Evolutionary conservation across 2,888 invertebrate species (phyloP), one percentile per base, ranked within the genome.

Genomic region (Entomobrya multifasciata): DNA sequence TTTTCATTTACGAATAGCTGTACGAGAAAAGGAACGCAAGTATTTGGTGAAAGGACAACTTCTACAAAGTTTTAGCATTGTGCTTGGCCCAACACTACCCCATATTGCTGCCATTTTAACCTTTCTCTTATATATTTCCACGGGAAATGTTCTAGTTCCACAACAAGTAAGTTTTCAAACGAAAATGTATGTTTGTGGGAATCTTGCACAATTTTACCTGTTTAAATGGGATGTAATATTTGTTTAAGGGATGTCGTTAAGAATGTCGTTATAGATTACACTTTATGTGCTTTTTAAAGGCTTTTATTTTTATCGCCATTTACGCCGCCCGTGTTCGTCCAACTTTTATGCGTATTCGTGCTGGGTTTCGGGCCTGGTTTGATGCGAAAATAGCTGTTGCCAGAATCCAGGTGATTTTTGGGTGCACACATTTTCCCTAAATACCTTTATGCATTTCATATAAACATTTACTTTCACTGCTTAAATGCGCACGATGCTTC

Each of bases 61-160:
- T 89, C 93, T 94, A 0, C 94, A 94, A 91, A 94, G 94, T 91
- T 92, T 95, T 67, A 94, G 94, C 87, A 93, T 94, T 72, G 94
- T 95, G 0, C 92, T 94, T 83, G 93, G 94, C 15, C 94, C 94
- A n/a, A 93, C 94, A 44, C 93, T 95, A n/a, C 94, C 95, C 15
- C 93, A 94, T 17, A 92, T 95, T 62, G 93, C 94, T 0, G 93
- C 94, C n/a, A 94, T 95, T 87, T 92, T 94, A 62, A 94, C 94
- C 0, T 94, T 95, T 91, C 92, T 94, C 22, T 93, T 94, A 17
- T 94, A 94, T 89, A 93, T 94, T 17, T 92, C 93, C 10, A 92
- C 93, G 25, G 94, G 94, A 72, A 92, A 94, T 91, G 93, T 94
- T 91, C 93, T 95, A n/a, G 93, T 94, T n/a, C 94, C 94, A 8